Conservation (phyloP, 2,113 vertebrate genomes). For the Sturnira hondurensis region DNA sequence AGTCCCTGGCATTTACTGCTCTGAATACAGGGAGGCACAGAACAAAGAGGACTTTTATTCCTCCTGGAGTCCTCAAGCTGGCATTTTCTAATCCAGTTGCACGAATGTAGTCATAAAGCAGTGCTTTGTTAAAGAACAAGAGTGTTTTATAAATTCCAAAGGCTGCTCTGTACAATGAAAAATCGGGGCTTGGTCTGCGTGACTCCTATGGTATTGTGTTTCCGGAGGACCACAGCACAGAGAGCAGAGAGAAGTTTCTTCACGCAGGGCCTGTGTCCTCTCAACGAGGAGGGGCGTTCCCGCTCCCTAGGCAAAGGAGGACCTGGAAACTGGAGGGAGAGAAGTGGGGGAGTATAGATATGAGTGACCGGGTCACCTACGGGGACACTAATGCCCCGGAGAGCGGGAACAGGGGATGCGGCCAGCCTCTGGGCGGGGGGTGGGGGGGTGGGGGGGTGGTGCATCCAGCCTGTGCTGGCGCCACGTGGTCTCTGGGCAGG, state of each 20-base stretch:
- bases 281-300: not conserved
- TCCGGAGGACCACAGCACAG: not conserved
- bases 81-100: not conserved
- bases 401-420: no score
- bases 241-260: not conserved
- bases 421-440: no score
- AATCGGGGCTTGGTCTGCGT: not conserved
- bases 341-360: no score
- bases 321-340: not conserved
- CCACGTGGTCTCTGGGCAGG: not conserved
- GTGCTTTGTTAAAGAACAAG: not conserved
- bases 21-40: not conserved
- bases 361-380: not conserved
- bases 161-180: not conserved
- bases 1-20: not conserved
- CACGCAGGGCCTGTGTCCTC: not conserved
- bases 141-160: not conserved
- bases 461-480: not conserved
- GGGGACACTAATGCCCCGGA: not conserved
- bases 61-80: not conserved
- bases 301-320: not conserved
- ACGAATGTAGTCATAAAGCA: not conserved
- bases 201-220: not conserved
- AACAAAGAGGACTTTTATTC: constrained; percentile 1
- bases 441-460: not conserved